A percentile compares a stretch with the other conserved stretches of the same genome.
phyloP scores from a whole-genome alignment of 2,797 vertebrate species.

The Melanotaenia nigrans region DNA sequence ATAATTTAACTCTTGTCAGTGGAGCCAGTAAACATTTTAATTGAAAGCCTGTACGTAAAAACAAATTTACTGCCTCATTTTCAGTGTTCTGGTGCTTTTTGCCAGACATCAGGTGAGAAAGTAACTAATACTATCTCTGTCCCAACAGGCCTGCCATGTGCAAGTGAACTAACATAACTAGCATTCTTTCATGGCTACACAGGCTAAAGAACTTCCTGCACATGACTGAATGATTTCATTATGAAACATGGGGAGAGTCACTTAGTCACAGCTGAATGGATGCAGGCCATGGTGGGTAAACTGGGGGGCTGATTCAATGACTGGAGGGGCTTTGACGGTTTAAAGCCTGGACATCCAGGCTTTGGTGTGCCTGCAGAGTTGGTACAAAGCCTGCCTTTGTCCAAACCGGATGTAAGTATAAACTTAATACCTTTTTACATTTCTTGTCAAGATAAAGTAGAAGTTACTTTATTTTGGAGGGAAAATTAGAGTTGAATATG shows the following conservation, averaged over 20 bases:
- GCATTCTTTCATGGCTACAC: conserved; percentile 73
- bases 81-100: background rate
- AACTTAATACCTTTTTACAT: conserved; percentile 57
- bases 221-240: conserved; percentile 81
- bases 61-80: background rate
- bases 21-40: background rate
- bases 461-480: conserved; percentile 55
- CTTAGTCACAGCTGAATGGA: conserved; percentile 79
- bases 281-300: conserved; percentile 64
- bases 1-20: background rate
- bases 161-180: conserved; percentile 59
- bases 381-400: conserved; percentile 71
- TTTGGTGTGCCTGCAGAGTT: conserved; percentile 55
- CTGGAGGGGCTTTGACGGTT: conserved; percentile 56
- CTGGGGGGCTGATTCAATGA: conserved; percentile 49
- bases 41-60: background rate
- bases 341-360: conserved; percentile 42
- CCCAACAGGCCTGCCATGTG: conserved; percentile 43
- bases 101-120: conserved; percentile 45
- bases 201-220: conserved; percentile 71
- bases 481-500: background rate
- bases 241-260: conserved; percentile 76
- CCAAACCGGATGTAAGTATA: conserved; percentile 41
- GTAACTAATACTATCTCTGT: conserved; percentile 26
- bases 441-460: conserved; percentile 53